Conservation (phyloP, 2,797 vertebrate genomes). For the Poecilia picta region DNA sequence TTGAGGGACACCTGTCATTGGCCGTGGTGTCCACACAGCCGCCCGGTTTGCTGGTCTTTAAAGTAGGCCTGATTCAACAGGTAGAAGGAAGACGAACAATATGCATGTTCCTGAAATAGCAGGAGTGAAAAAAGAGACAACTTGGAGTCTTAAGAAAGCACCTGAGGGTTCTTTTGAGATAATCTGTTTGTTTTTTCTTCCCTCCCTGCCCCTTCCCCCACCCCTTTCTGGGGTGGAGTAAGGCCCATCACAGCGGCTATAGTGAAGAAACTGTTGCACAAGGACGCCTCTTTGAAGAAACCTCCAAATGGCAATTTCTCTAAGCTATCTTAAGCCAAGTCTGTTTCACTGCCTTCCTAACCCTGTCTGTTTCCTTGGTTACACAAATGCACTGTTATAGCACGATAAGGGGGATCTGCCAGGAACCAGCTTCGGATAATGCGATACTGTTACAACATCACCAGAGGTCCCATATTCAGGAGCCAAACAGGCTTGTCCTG, state of each 20-base stretch:
- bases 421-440: conserved; percentile 54
- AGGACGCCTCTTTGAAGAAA: conserved; percentile 28
- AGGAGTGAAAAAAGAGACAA: conserved; percentile 39
- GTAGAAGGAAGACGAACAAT: conserved; percentile 63
- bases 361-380: conserved; percentile 54
- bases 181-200: conserved; percentile 70
- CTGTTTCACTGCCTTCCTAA: conserved; percentile 44
- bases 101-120: conserved; percentile 46
- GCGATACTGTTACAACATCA: conserved; percentile 65
- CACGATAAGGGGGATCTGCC: conserved; percentile 50
- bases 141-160: conserved; percentile 64
- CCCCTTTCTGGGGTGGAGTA: conserved; percentile 52
- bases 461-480: conserved; percentile 40
- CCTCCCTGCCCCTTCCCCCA: conserved; percentile 52
- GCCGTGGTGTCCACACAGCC: conserved; percentile 66
- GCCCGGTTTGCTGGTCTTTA: conserved; percentile 61
- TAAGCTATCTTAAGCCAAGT: conserved; percentile 40
- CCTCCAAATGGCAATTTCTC: conserved; percentile 29
- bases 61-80: conserved; percentile 75
- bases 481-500: conserved; percentile 42
- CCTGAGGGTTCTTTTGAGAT: conserved; percentile 72
- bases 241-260: conserved; percentile 35
- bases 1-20: conserved; percentile 78
- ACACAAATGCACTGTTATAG: conserved; percentile 54
- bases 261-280: conserved; percentile 40